Base-by-base conservation (phyloP, 2,888 invertebrate genomes). In the Rhamphomyia laevipes region DNA sequence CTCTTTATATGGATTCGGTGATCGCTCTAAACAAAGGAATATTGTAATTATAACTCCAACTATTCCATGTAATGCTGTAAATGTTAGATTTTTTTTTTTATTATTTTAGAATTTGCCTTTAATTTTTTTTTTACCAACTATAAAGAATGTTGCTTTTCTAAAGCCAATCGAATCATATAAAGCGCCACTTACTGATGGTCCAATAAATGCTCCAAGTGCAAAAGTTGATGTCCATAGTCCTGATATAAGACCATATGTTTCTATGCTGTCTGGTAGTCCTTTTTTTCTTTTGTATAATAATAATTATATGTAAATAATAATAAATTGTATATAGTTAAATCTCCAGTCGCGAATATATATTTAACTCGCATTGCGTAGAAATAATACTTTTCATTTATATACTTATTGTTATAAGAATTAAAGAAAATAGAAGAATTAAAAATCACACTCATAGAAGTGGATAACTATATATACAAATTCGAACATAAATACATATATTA, bases 221-320 rank as follows among this genome's bases (percentile, higher is more conserved):
- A 92, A 91, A 0, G 86, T 82, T 1, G 90, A 89, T 2, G 92
- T 91, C 84, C 91, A 93, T 59, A 93, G 74, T 0, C 91, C 93
- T 1, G 92, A 90, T 10, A 92, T 84, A 35, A 92, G 72, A 0
- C 92, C 92, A 62, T 89, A 92, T 0, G 93, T 93, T 62, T 89
- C 86, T 55, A 92, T 75, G 53, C 83, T 85, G 66, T 93, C 88
- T 0, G 87, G 84, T 56, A 90, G 81, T 2, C 87, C 87, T 56
- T 79, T 74, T 1, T 76, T 73, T 59, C 86, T 86, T 30, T n/a
- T n/a, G n/a, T n/a, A 46, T 40, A 21, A 31, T n/a, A n/a, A n/a
- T n/a, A n/a, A n/a, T n/a, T 6, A 27, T 47, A 43, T 10, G 2
- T 18, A 41, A 33, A 13, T 33, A 13, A 35, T 35, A 13, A 13